phyloP scores from a whole-genome alignment of 37 sponge, comb jelly and placozoan genomes.

The Aplysina aerophoba region DNA sequence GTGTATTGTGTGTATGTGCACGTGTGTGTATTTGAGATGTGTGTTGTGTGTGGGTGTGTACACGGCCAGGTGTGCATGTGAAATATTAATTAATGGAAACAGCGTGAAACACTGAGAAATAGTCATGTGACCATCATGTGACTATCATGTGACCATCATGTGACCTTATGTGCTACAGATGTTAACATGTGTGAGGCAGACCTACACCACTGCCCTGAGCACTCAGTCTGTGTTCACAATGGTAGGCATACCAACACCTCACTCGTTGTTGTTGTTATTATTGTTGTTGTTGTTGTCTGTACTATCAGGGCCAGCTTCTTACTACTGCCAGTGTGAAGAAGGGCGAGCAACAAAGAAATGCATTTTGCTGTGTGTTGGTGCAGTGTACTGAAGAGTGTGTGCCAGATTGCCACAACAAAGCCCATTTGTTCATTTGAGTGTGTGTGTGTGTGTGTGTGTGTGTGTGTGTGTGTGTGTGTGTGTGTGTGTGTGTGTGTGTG shows the following conservation, averaged over 20 bases:
- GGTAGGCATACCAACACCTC: constrained; percentile 25
- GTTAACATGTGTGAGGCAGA: constrained; percentile 64
- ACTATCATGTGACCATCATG: not conserved
- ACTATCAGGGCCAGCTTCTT: constrained; percentile 2
- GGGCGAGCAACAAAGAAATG: not conserved
- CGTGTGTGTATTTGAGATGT: not conserved
- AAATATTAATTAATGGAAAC: too few relatives aligned
- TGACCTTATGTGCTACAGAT: constrained; percentile 35
- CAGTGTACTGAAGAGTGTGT: not conserved
- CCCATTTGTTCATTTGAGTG: too few relatives aligned
- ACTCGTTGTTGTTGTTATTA: not conserved
- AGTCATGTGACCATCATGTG: not conserved
- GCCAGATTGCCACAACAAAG: too few relatives aligned
- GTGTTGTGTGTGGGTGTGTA: constrained; percentile 17
- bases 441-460: too few relatives aligned
- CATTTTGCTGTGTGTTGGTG: not conserved
- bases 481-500: too few relatives aligned
- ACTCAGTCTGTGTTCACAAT: constrained; percentile 42
- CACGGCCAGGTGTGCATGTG: too few relatives aligned
- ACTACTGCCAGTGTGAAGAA: constrained; percentile 1
- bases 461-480: too few relatives aligned
- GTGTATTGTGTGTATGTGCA: not conserved
- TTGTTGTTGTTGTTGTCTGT: too few relatives aligned
- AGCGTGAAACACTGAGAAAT: too few relatives aligned
- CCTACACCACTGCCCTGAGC: constrained; percentile 54